phyloP scores from a whole-genome alignment of 2,797 vertebrate genomes.

The Semaprochilodus insignis region DNA sequence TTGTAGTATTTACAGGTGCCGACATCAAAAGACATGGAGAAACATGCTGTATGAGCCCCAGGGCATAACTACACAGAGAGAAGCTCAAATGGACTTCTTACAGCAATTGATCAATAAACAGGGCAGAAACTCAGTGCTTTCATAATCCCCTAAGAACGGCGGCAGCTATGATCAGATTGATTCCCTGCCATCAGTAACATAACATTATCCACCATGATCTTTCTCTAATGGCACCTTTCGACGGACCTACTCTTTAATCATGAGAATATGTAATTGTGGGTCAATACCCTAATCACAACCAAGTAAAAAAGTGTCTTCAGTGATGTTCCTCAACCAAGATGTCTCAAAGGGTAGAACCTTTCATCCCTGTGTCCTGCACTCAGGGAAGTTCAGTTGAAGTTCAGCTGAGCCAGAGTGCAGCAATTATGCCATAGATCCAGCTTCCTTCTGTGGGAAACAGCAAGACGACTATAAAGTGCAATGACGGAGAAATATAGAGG shows the following conservation, averaged over 20 bases:
- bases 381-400: constrained; percentile 30
- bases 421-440: constrained; percentile 43
- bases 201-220: constrained; percentile 26
- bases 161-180: constrained; percentile 12
- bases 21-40: background rate
- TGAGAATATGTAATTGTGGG: constrained; percentile 34
- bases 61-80: background rate
- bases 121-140: background rate
- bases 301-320: constrained; percentile 11
- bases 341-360: constrained; percentile 1
- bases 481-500: constrained; percentile 21
- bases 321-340: background rate
- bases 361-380: constrained; percentile 8
- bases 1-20: background rate
- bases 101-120: constrained; percentile 36
- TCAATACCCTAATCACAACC: constrained; percentile 36
- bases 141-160: constrained; percentile 14
- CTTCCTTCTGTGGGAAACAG: constrained; percentile 36
- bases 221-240: constrained; percentile 23
- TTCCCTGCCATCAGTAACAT: constrained; percentile 23
- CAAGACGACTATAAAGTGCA: constrained; percentile 25
- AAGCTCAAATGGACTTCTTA: background rate
- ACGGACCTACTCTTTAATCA: constrained; percentile 39
- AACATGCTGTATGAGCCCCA: background rate
- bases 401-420: background rate